A percentile compares a stretch with the other conserved stretches of the same genome.
Evolutionary conservation across 1,140 invertebrate species (phyloP).

Genomic region (Rhizoglyphus robini): DNA sequence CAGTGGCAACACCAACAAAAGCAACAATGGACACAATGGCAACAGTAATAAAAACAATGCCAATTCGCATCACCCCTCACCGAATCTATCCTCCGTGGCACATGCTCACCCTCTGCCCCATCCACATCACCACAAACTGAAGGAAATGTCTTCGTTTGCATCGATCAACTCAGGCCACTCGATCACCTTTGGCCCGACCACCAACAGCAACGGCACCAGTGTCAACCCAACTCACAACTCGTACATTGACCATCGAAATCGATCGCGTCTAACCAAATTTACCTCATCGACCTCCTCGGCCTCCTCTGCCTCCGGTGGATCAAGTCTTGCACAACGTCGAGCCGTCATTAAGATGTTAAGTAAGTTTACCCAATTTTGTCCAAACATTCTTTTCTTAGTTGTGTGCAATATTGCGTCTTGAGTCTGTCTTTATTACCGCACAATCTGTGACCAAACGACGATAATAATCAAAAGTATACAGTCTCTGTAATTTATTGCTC

Average conservation of each 20-base stretch:
- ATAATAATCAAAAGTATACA: too few species aligned
- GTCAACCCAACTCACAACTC: not conserved
- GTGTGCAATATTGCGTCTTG: too few species aligned
- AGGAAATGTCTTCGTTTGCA: not conserved
- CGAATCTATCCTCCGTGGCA: not conserved
- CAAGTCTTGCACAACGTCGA: conserved; percentile 20
- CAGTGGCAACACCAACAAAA: not conserved
- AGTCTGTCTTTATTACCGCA: too few species aligned
- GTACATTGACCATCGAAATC: not conserved
- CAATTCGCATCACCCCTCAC: too few species aligned
- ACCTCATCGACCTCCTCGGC: not conserved
- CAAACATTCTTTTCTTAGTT: not conserved
- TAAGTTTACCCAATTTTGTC: conserved; percentile 35
- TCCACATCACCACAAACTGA: not conserved
- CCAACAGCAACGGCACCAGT: not conserved
- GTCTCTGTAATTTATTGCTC: too few species aligned
- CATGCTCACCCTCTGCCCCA: too few species aligned
- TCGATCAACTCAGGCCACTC: too few species aligned
- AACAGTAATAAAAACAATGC: too few species aligned
- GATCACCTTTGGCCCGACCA: not conserved
- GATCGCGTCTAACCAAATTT: not conserved
- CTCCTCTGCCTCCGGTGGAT: not conserved
- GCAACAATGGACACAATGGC: too few species aligned
- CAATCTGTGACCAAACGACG: too few species aligned
- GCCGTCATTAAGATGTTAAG: conserved; percentile 50